A percentile compares a stretch with the other conserved stretches of the same genome.
These are phyloP conservation scores for Piezodorus guildinii DNA, from an alignment of 1,140 invertebrate genomes.

Conservation along the genomic window DNA sequence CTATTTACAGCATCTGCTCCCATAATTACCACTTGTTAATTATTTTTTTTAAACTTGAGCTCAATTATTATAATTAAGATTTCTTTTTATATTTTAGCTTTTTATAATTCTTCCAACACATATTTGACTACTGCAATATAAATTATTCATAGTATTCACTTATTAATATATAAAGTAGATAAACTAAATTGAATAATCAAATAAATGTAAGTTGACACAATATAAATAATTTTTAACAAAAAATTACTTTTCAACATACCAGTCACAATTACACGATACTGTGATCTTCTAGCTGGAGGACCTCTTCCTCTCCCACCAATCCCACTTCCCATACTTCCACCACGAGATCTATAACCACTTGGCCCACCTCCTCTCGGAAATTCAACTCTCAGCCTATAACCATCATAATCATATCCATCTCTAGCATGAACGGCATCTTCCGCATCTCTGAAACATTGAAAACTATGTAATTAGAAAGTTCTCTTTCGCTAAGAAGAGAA, in stretches of 20 bases:
- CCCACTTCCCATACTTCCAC: slow-evolving; percentile 33
- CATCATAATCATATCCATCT: slow-evolving; percentile 98
- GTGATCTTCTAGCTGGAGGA: slow-evolving; percentile 79
- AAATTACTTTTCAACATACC: slow-evolving; percentile 32
- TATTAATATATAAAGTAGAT: too few relatives aligned
- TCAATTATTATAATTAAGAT: too few relatives aligned
- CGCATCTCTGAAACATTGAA: slow-evolving; percentile 59
- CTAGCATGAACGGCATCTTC: slow-evolving; percentile 94
- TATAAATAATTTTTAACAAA: neutral
- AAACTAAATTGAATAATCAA: too few relatives aligned
- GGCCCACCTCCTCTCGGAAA: slow-evolving; percentile 55
- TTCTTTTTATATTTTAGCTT: too few relatives aligned
- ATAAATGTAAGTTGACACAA: too few relatives aligned
- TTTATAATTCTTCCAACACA: too few relatives aligned
- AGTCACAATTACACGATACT: slow-evolving; percentile 86
- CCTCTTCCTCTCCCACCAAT: slow-evolving; percentile 40
- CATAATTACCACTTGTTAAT: too few relatives aligned
- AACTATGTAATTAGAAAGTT: neutral
- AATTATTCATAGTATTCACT: too few relatives aligned
- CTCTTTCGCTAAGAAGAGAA: neutral
- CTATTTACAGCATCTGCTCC: too few relatives aligned
- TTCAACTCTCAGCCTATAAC: slow-evolving; percentile 90
- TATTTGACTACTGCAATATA: too few relatives aligned
- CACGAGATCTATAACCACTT: slow-evolving; percentile 39
- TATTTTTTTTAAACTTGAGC: too few relatives aligned